A percentile compares a stretch with the other conserved stretches of the same genome.
phyloP scores from a whole-genome alignment of 64 coral and sea anemone genomes.

The Montipora foliosa region DNA sequence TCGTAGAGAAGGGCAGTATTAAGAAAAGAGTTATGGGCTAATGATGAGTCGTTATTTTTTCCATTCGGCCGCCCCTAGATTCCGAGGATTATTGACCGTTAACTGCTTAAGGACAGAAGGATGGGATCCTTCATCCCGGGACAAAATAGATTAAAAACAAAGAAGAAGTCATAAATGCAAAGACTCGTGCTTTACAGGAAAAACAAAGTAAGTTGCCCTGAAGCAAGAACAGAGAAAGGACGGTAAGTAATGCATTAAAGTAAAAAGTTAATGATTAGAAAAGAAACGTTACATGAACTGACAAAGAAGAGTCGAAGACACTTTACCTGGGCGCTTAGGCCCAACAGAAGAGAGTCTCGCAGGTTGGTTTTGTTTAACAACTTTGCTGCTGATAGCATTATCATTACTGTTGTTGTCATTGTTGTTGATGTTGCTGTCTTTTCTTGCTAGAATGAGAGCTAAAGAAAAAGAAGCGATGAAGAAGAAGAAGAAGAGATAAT shows the following conservation, averaged over 20 bases:
- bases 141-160: no score
- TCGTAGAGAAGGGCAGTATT: no score
- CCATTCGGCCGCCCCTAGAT: no score
- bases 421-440: background rate
- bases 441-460: conserved; percentile 8
- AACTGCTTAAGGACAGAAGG: no score
- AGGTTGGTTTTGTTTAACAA: background rate
- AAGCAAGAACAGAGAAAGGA: no score
- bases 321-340: conserved; percentile 36
- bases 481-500: background rate
- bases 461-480: background rate
- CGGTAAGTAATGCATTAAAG: background rate
- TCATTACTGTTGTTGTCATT: background rate
- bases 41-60: no score
- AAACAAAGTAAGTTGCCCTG: no score
- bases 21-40: no score
- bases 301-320: background rate
- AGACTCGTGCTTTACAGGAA: no score
- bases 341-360: background rate
- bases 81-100: no score
- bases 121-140: no score
- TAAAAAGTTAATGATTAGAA: background rate
- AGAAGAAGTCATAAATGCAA: no score
- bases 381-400: background rate
- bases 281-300: background rate